Base-by-base conservation (phyloP, 2,888 invertebrate genomes). In the Liodrosophila aerea region DNA sequence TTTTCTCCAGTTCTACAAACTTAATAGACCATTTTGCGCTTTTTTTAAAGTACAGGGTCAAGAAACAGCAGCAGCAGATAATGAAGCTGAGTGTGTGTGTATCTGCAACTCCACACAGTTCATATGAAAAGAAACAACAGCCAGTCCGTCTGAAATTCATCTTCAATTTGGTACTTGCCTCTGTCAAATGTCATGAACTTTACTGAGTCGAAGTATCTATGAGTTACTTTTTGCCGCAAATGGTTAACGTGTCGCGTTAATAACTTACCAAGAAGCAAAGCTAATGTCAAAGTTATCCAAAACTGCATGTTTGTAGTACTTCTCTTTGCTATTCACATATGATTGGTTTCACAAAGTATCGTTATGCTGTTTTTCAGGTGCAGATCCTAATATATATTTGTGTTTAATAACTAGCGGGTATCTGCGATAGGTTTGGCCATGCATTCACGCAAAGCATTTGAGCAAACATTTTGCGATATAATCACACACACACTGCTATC, bases 271-370 rank as follows among this genome's bases (percentile, higher is more conserved):
- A 58, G 60, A 56, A 86, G 82, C 85, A 66, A 64, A 60, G 82
- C 73, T 86, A 82, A 82, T 82, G 82, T 82, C 82, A 82, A 71
- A 84, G 86, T 63, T 82, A 82, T 82, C 82, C 82, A 86, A 84
- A 82, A 71, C 73, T 81, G 76, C 76, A 77, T 77, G 70, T 81
- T 83, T 33, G 51, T 44, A 57, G 50, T 27, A 7, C 29, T 40
- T 45, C 40, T 30, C 30, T 13, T 37, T 29, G n/a, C n/a, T n/a
- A n/a, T n/a, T n/a, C n/a, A n/a, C n/a, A n/a, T 39, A 41, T 11
- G 43, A 37, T 59, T 30, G 43, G 39, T 73, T 60, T 57, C 54
- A 69, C 58, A 60, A 50, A 43, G 64, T 46, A 60, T 54, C 47
- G 47, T 41, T 36, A 5, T 46, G 67, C 49, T 57, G 58, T 59